Evolutionary conservation across 2,113 vertebrate species (phyloP).

Genomic region (Callocephalon fimbriatum): DNA sequence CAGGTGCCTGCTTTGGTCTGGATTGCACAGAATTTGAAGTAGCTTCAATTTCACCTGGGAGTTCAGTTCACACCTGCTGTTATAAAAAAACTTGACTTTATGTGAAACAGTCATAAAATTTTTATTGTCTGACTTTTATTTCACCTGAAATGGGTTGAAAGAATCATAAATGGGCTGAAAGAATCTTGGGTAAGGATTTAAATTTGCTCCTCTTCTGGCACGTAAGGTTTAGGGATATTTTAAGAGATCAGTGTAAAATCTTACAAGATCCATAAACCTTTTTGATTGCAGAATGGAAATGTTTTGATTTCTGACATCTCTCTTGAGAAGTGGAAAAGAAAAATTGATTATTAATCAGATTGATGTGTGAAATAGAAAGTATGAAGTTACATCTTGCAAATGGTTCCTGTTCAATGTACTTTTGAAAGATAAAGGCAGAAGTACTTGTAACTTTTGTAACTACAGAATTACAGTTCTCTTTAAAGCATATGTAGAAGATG

Average conservation of each 20-base stretch:
- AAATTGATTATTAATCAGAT: background rate
- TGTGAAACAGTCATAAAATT: background rate
- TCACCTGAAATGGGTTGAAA: background rate
- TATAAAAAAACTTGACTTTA: background rate
- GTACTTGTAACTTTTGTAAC: background rate
- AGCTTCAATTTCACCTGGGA: background rate
- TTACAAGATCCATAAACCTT: background rate
- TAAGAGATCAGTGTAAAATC: background rate
- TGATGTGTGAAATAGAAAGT: background rate
- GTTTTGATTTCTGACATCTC: background rate
- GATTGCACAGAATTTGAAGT: background rate
- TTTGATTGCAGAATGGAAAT: conserved; percentile 1
- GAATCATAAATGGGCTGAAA: background rate
- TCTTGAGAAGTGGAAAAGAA: background rate
- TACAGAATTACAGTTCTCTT: background rate
- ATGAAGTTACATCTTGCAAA: background rate
- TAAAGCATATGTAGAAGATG: background rate
- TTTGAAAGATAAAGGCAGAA: background rate
- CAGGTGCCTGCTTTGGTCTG: background rate
- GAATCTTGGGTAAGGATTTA: background rate
- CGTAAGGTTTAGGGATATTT: background rate
- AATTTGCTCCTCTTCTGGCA: background rate
- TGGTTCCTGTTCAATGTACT: background rate
- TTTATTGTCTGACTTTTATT: background rate
- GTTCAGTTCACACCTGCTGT: background rate